A percentile compares a stretch with the other conserved stretches of the same genome.
phyloP scores from a whole-genome alignment of 2,797 vertebrate species.

The Neosilurus mollespiculum region DNA sequence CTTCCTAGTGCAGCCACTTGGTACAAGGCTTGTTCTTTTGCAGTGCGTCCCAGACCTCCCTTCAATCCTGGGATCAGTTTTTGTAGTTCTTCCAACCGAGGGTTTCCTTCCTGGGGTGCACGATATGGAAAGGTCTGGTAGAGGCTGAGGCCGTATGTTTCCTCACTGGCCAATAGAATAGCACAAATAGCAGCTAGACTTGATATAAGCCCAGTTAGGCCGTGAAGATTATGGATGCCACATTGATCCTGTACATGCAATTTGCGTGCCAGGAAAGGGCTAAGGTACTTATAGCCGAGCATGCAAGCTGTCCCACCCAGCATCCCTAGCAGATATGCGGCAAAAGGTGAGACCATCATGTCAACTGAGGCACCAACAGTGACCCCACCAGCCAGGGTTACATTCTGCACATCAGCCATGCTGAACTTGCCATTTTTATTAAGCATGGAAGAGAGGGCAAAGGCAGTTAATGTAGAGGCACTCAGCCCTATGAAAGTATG shows the following conservation, averaged over 20 bases:
- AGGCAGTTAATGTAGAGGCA: constrained; percentile 74
- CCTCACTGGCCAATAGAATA: constrained; percentile 67
- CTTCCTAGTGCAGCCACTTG: constrained; percentile 74
- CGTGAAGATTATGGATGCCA: constrained; percentile 85
- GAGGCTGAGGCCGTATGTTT: constrained; percentile 66
- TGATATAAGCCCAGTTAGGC: constrained; percentile 79
- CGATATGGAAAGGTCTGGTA: constrained; percentile 67
- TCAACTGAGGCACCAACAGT: constrained; percentile 78
- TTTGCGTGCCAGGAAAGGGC: constrained; percentile 69
- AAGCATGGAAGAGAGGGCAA: constrained; percentile 77
- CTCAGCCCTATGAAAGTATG: constrained; percentile 83
- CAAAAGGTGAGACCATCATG: constrained; percentile 76
- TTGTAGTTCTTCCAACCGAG: constrained; percentile 62
- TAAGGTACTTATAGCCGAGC: constrained; percentile 81
- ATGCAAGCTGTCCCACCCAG: constrained; percentile 74
- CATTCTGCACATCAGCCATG: constrained; percentile 81
- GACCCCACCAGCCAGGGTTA: constrained; percentile 82
- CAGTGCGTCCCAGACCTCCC: constrained; percentile 58
- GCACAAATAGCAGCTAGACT: constrained; percentile 70
- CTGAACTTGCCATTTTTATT: constrained; percentile 77
- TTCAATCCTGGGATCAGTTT: constrained; percentile 55
- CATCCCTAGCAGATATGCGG: constrained; percentile 74
- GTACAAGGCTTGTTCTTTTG: constrained; percentile 70
- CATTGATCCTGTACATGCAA: constrained; percentile 79
- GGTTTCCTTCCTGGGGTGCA: constrained; percentile 68